Evolutionary conservation across 2,797 vertebrate genomes (phyloP).

Genomic region (Buphagus erythrorhynchus): DNA sequence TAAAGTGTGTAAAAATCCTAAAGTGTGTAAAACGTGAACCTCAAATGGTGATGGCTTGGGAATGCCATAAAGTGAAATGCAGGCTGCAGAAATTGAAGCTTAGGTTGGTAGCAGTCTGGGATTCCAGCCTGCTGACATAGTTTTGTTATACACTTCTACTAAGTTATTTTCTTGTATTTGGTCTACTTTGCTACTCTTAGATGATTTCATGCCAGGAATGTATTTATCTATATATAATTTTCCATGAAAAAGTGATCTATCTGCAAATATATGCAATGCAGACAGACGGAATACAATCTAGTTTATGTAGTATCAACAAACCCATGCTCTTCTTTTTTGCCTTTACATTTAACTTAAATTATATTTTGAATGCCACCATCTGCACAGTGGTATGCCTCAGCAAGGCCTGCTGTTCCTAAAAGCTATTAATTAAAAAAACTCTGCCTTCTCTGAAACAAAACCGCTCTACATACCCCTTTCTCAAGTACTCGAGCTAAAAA

Average conservation of each 20-base stretch:
- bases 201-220: neutral
- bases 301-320: neutral
- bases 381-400: neutral
- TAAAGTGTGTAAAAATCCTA: neutral
- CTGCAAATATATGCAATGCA: neutral
- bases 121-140: neutral
- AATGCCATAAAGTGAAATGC: neutral
- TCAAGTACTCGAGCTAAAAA: neutral
- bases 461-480: neutral
- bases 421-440: neutral
- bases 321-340: neutral
- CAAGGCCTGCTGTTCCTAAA: neutral
- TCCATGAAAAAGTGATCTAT: neutral
- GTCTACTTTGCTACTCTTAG: neutral
- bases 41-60: neutral
- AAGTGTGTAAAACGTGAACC: neutral
- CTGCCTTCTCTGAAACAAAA: neutral
- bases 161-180: neutral
- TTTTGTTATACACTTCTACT: neutral
- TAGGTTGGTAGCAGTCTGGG: neutral
- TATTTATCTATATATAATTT: neutral
- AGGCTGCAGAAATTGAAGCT: neutral
- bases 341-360: neutral
- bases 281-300: neutral
- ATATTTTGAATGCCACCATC: neutral